phyloP scores from a whole-genome alignment of 2,113 vertebrate genomes.

The Sclerurus mexicanus region DNA sequence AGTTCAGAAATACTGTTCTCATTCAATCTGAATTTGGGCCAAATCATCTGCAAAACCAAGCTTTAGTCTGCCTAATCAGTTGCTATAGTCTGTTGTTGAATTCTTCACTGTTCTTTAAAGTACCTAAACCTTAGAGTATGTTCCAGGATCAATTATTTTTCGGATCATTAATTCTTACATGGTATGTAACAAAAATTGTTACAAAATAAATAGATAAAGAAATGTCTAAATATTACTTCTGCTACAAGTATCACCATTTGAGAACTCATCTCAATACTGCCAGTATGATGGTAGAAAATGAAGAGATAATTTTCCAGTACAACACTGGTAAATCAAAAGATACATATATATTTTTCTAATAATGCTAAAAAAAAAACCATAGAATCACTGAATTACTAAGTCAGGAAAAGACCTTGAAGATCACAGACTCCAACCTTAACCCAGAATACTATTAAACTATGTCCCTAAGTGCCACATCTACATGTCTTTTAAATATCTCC shows the following conservation, averaged over 20 bases:
- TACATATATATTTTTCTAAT: neutral
- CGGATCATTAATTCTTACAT: neutral
- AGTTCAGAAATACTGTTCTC: neutral
- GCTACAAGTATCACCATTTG: neutral
- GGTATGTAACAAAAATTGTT: neutral
- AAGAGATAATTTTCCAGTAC: neutral
- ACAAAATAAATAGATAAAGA: neutral
- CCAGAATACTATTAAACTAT: neutral
- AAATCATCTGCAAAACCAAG: neutral
- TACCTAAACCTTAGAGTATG: neutral
- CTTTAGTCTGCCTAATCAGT: neutral
- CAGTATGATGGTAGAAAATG: neutral
- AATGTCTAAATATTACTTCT: neutral
- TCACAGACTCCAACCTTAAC: neutral
- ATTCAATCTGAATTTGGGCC: neutral
- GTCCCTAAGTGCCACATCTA: neutral
- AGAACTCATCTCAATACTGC: neutral
- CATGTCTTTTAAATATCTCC: neutral
- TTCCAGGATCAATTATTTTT: neutral
- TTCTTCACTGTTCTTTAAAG: neutral
- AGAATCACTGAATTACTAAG: neutral
- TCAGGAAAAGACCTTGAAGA: neutral
- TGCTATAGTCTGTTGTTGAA: neutral
- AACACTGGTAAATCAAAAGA: neutral
- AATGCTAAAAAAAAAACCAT: neutral